Evolutionary conservation across 2,113 vertebrate species (phyloP).

Genomic region (Emydura subglobosa): DNA sequence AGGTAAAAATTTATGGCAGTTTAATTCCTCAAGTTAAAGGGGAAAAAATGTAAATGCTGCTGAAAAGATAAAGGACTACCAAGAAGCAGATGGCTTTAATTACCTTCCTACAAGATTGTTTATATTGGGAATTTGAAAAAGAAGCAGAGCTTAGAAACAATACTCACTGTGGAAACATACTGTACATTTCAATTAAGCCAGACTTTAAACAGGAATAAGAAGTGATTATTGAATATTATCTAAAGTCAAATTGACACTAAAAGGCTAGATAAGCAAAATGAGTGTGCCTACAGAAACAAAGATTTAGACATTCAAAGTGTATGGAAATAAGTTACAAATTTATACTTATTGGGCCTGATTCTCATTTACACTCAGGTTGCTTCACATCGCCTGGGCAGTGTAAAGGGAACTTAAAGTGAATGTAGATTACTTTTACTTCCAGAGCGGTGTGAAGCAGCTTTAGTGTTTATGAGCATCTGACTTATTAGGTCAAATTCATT

Average conservation of each 20-base stretch:
- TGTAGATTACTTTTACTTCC: background rate
- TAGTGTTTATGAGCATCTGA: background rate
- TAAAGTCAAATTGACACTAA: conserved; percentile 59
- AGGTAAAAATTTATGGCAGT: conserved; percentile 64
- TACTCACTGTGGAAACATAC: conserved; percentile 73
- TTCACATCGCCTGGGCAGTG: background rate
- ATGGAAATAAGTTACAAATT: background rate
- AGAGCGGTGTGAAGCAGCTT: rapidly evolving
- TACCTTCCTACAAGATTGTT: conserved; percentile 80
- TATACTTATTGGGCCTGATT: rapidly evolving
- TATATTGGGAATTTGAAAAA: conserved; percentile 77
- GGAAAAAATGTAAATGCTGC: conserved; percentile 56
- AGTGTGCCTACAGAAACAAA: conserved; percentile 3
- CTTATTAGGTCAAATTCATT: background rate
- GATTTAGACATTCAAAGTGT: background rate
- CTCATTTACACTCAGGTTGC: background rate
- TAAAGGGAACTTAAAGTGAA: background rate
- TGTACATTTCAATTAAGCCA: conserved; percentile 75
- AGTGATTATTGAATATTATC: conserved; percentile 69
- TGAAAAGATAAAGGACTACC: conserved; percentile 76
- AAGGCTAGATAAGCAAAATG: conserved; percentile 23
- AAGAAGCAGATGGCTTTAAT: conserved; percentile 83
- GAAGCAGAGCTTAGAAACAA: conserved; percentile 75
- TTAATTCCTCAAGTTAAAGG: conserved; percentile 71
- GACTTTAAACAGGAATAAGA: conserved; percentile 69